Conservation (phyloP, 2,113 vertebrate genomes). For the Alectura lathami region DNA sequence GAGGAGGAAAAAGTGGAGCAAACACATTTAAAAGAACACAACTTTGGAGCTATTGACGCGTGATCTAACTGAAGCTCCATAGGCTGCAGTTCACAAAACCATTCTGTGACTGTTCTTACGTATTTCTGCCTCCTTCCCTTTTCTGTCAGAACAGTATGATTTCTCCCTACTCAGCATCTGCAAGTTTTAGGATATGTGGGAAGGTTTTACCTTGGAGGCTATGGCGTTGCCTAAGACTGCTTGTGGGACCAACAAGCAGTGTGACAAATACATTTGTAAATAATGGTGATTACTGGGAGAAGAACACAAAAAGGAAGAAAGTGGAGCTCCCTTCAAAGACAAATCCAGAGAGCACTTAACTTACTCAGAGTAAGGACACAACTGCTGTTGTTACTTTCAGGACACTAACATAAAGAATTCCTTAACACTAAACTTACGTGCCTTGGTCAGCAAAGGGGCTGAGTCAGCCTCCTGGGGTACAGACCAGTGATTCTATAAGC, state of each 20-base stretch:
- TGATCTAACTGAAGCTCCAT: not conserved
- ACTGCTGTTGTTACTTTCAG: not conserved
- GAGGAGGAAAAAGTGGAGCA: not conserved
- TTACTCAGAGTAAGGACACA: not conserved
- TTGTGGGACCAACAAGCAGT: not conserved
- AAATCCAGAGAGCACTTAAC: not conserved
- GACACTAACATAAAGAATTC: not conserved
- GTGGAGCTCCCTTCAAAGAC: not conserved
- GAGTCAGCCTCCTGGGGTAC: not conserved
- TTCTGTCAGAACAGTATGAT: not conserved
- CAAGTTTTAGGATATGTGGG: not conserved
- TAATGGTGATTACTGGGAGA: not conserved
- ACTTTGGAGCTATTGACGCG: accelerated
- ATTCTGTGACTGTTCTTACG: not conserved
- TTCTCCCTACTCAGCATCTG: not conserved
- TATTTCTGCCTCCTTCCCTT: not conserved
- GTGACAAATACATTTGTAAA: not conserved
- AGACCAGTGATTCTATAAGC: not conserved
- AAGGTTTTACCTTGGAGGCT: not conserved
- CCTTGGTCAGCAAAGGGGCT: not conserved
- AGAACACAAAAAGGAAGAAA: not conserved
- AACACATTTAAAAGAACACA: not conserved
- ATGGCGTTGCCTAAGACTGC: not conserved
- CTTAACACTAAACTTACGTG: not conserved
- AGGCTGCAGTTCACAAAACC: not conserved